Base-by-base conservation (phyloP, 64 coral and sea anemone species). In the Stylophora pistillata region DNA sequence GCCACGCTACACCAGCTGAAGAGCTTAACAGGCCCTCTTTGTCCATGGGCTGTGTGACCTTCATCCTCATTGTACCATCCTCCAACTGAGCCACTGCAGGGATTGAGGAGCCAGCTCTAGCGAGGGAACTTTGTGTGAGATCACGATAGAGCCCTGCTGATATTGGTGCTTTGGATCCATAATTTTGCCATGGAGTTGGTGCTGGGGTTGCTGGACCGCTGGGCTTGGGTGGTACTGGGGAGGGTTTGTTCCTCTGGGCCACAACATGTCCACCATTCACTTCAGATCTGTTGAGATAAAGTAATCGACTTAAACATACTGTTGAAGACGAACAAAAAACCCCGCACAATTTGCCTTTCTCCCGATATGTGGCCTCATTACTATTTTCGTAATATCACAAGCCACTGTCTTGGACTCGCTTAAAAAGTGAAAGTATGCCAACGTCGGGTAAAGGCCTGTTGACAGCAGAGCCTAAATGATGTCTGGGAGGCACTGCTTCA, bases 161-260 rank as follows among this genome's bases (percentile, higher is more conserved):
- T 32, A 59, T 89, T 11, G 79, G 30, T 52, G 34, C 33, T 53
- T 73, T 84, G 61, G 13, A 18, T 23, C 82, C 83, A 5, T 33
- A 71, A 21, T 78, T 28, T 16, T 93, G 76, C 91, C 91, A 97
- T 6, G 95, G 91, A 21, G 95, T 90, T 53, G 91, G 76, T 12
- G 82, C 91, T 21, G 95, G 95, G 18, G 95, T 90, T 4, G 76
- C 72, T 5, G 78, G 63, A 41, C 85, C 47, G 32, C 69, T 68
- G 57, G 61, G 32, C 53, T 84, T 84, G 0, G 91, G 95, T 9
- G 81, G 91, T 53, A 25, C 55, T 0, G 87, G 57, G 20, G 75
- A 60, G 21, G 68, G 81, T 58, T 93, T 97, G 32, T 84, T 31
- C 18, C 81, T 89, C 74, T 97, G 88, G 25, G 91, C 89, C 1